Conservation (phyloP, 2,113 vertebrate species). For the Charadrius vociferus region DNA sequence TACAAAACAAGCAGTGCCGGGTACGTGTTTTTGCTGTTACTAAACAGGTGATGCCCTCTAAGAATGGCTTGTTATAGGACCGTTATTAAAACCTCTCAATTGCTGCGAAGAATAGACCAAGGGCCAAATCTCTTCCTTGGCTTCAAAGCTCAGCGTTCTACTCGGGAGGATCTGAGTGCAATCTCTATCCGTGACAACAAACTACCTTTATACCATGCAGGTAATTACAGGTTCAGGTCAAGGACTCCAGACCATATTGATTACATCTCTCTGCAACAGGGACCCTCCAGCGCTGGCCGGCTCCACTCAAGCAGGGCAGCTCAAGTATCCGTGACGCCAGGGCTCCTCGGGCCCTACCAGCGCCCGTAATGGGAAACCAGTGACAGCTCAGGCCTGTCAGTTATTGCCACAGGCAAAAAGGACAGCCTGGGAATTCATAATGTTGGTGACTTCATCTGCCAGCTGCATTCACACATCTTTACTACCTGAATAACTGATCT, state of each 20-base stretch:
- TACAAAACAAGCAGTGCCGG: background rate
- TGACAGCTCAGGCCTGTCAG: slow-evolving; percentile 74
- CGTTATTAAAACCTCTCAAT: slow-evolving; percentile 60
- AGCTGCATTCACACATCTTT: slow-evolving; percentile 80
- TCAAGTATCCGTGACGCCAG: slow-evolving; percentile 73
- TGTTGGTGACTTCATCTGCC: slow-evolving; percentile 71
- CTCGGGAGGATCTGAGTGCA: slow-evolving; percentile 62
- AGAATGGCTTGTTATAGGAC: slow-evolving; percentile 35
- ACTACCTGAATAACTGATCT: slow-evolving; percentile 78
- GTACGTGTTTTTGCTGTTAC: background rate
- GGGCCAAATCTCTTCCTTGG: slow-evolving; percentile 43
- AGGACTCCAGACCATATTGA: slow-evolving; percentile 77
- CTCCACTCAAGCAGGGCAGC: slow-evolving; percentile 71
- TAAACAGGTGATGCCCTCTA: slow-evolving; percentile 43
- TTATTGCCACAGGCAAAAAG: slow-evolving; percentile 73
- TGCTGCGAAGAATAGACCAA: slow-evolving; percentile 56
- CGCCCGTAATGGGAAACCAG: slow-evolving; percentile 73
- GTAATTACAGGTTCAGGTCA: slow-evolving; percentile 87
- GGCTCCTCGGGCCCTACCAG: slow-evolving; percentile 67
- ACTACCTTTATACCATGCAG: slow-evolving; percentile 80
- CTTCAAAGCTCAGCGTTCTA: slow-evolving; percentile 60
- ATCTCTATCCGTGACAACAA: slow-evolving; percentile 81
- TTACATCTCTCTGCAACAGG: slow-evolving; percentile 75
- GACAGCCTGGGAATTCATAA: slow-evolving; percentile 74
- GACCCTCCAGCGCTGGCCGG: slow-evolving; percentile 69